These are phyloP conservation scores for Bombyx huttoni DNA, from an alignment of 2,888 invertebrate species.

Conservation along the genomic window DNA sequence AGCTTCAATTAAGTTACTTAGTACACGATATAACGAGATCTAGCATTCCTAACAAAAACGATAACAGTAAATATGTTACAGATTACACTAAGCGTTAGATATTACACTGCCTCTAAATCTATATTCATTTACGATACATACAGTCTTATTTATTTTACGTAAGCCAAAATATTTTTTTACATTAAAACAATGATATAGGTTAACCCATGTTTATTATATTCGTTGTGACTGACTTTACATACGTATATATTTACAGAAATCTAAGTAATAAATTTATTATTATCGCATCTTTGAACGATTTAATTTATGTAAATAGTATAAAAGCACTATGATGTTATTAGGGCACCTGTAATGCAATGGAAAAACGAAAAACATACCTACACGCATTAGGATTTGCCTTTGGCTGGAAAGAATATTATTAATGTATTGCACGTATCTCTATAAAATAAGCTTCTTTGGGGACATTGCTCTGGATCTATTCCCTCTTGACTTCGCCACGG, in stretches of 20 bases:
- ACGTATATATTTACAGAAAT: conserved; percentile 36
- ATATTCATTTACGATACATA: conserved; percentile 20
- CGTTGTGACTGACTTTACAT: neutral
- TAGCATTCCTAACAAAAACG: conserved; percentile 51
- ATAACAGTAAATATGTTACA: conserved; percentile 32
- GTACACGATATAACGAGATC: conserved; percentile 50
- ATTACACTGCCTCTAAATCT: conserved; percentile 11
- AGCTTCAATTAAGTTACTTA: neutral
- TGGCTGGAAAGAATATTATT: conserved; percentile 45
- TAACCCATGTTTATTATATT: neutral
- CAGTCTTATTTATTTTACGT: conserved; percentile 40
- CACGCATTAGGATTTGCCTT: conserved; percentile 28
- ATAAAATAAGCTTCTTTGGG: conserved; percentile 39
- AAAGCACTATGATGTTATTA: neutral
- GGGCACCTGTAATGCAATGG: neutral
- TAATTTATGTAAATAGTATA: neutral
- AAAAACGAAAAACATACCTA: conserved; percentile 5
- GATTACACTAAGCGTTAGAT: conserved; percentile 25
- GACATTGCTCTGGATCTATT: conserved; percentile 25
- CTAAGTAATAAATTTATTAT: conserved; percentile 23
- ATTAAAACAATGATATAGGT: neutral
- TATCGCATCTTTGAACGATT: neutral
- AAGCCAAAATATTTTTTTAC: neutral
- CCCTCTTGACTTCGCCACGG: conserved; percentile 52
- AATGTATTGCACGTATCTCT: conserved; percentile 50